Base-by-base conservation (phyloP, 2,113 vertebrate species). In the Cheirogaleus medius region DNA sequence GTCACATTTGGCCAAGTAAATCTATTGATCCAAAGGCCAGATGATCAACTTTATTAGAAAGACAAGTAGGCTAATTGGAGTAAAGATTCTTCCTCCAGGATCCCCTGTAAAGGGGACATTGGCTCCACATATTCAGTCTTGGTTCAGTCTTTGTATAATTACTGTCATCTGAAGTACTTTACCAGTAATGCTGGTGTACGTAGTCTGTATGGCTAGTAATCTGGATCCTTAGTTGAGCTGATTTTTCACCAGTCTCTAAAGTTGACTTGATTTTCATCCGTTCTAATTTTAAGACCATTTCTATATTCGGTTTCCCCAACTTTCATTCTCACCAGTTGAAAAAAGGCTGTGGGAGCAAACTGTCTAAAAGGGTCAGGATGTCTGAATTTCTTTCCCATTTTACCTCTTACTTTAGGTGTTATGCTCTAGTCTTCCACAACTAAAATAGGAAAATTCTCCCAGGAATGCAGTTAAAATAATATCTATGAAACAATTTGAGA, bases 401-500 rank as follows among this genome's bases (percentile, higher is more conserved):
- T 76, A 86, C 52, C 86, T 94, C 23, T 87, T 77, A 83, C 78
- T 97, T 90, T 83, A 49, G 69, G 80, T 91, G 58, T 93, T 94
- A 91, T 63, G 94, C 85, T 93, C 94, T 94, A 96, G 87, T 96
- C 91, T 95, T 85, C 80, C 68, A 92, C 87, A 64, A 80, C 80
- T 95, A 81, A 97, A 97, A 97, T 91, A 95, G 73, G 89, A 95
- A 97, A 87, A 95, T 66, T 87, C 58, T 97, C 91, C 74, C 58
- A 96, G 86, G 91, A 84, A 93, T 90, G 74, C 60, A 82, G 64
- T 98, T 92, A 93, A 97, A 97, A 97, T 97, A 93, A 94, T 73
- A 92, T 96, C 96, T 91, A 86, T 87, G 82, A 96, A 89, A 89
- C 52, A 86, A 92, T 81, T 80, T 60, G 83, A 91, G 83, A 89